Conservation (phyloP, 2,888 invertebrate genomes). For the Esperia sulphurella region DNA sequence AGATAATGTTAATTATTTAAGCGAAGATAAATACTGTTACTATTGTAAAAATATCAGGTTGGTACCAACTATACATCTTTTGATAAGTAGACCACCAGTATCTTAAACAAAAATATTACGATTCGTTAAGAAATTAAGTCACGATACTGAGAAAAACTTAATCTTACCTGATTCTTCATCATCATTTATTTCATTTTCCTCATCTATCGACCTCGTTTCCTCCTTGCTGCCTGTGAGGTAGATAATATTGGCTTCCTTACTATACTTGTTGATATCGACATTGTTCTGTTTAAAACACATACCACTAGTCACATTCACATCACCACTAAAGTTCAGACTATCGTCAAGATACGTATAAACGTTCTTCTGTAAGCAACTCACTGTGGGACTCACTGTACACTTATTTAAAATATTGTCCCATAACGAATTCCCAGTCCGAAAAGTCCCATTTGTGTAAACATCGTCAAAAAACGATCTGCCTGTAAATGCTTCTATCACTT, state of each 20-base stretch:
- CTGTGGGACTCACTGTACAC: slow-evolving; percentile 82
- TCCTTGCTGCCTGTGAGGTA: slow-evolving; percentile 60
- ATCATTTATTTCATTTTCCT: slow-evolving; percentile 59
- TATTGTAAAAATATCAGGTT: no score
- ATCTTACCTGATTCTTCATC: slow-evolving; percentile 59
- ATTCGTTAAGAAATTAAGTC: no score
- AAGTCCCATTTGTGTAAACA: slow-evolving; percentile 66
- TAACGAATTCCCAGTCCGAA: slow-evolving; percentile 81
- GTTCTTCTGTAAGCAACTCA: slow-evolving; percentile 88
- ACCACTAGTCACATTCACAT: slow-evolving; percentile 83
- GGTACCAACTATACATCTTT: no score
- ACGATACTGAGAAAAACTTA: no score
- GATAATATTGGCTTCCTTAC: slow-evolving; percentile 72
- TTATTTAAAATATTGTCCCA: slow-evolving; percentile 87
- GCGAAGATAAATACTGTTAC: no score
- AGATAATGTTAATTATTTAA: no score
- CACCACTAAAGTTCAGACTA: slow-evolving; percentile 81
- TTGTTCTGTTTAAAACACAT: slow-evolving; percentile 82
- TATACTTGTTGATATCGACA: slow-evolving; percentile 78
- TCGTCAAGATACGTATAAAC: slow-evolving; percentile 86
- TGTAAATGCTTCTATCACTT: slow-evolving; percentile 51
- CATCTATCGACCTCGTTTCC: slow-evolving; percentile 44
- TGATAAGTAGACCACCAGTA: no score
- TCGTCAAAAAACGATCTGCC: slow-evolving; percentile 57
- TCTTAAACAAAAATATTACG: no score